These are phyloP conservation scores for Drosophila meridiana DNA, from an alignment of 2,888 invertebrate species.

Conservation along the genomic window DNA sequence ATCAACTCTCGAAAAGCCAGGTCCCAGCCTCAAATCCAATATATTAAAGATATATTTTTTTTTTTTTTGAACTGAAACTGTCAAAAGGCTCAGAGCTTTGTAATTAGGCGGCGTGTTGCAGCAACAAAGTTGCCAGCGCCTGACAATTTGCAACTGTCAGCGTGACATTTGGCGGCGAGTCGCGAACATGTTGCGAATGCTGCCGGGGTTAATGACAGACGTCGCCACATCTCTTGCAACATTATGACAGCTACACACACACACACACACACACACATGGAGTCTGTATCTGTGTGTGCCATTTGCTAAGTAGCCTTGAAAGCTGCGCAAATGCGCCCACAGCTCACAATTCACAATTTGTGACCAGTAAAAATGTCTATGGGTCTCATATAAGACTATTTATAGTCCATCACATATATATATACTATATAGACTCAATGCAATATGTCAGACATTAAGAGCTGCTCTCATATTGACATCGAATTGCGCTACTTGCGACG, in stretches of 20 bases:
- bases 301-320: slow-evolving; percentile 56
- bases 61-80: slow-evolving; percentile 40
- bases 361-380: slow-evolving; percentile 42
- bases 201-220: slow-evolving; percentile 66
- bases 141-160: slow-evolving; percentile 81
- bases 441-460: slow-evolving; percentile 29
- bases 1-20: slow-evolving; percentile 40
- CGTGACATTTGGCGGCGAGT: slow-evolving; percentile 70
- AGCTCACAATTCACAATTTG: slow-evolving; percentile 39
- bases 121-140: slow-evolving; percentile 36
- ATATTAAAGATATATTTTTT: too few relatives aligned
- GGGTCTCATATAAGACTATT: slow-evolving; percentile 31
- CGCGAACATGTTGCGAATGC: slow-evolving; percentile 41
- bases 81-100: slow-evolving; percentile 66
- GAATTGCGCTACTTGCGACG: slow-evolving; percentile 57
- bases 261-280: background rate
- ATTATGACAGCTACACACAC: slow-evolving; percentile 30
- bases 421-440: slow-evolving; percentile 9
- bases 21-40: background rate
- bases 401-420: slow-evolving; percentile 21
- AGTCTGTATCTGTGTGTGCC: slow-evolving; percentile 1
- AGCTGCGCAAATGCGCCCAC: slow-evolving; percentile 45
- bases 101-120: slow-evolving; percentile 59
- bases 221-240: slow-evolving; percentile 35
- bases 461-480: slow-evolving; percentile 56